Base-by-base conservation (phyloP, 2,888 invertebrate genomes). In the Criorhina ranunculi region DNA sequence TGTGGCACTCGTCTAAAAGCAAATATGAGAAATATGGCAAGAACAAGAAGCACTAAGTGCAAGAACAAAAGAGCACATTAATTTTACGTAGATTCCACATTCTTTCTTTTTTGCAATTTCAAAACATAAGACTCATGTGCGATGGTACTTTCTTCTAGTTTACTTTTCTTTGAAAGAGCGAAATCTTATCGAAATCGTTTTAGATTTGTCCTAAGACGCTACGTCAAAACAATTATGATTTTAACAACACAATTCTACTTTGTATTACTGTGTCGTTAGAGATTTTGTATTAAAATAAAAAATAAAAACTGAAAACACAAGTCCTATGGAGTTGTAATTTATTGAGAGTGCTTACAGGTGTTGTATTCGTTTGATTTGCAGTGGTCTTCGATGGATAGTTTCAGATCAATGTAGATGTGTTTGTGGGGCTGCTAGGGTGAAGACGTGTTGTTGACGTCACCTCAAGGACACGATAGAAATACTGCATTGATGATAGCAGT, bases 1-100 rank as follows among this genome's bases (percentile, higher is more conserved):
- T 99, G 86, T 99, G 99, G 98, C 98, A 95, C 92, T 95, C 96
- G 29, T 98, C 98, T 89, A 98, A 98, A 92, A 95, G 95, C 91
- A 98, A 98, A 93, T 99, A 99, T 89, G 98, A 98, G 90, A 95
- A 95, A 89, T 92, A 96, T 37, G 93, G 94, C 67, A 96, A 95
- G 91, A 93, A 94, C 64, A 96, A 96, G 92, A 96, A 96, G 90
- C 91, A 91, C 86, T 91, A 91, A 92, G 73, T 67, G 59, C 12
- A 4, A 11, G 40, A 60, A 24, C 9, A 33, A 12, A 24, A 9
- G 46, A 40, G 12, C 62, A 35, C 44, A 55, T 60, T 62, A 55
- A 57, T 37, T 59, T 60, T 24, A 35, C 35, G 33, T 44, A 35
- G 44, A 46, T 75, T 66, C 55, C 40, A 57, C n/a, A n/a, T n/a